These are phyloP conservation scores for Gallirallus australis DNA, from an alignment of 2,797 vertebrate genomes.

Conservation along the genomic window DNA sequence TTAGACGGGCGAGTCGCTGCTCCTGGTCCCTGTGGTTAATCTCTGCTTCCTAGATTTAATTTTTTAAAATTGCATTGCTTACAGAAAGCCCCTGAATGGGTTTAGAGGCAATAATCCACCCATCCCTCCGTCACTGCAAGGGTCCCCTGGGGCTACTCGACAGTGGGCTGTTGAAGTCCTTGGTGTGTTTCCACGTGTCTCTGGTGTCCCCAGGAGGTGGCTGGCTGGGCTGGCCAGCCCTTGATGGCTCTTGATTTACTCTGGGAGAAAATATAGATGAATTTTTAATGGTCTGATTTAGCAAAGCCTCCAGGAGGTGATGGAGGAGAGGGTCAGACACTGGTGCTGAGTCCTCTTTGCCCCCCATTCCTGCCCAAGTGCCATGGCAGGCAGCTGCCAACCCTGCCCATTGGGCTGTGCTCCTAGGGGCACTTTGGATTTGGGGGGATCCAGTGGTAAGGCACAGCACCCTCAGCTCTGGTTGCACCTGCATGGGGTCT, in stretches of 20 bases:
- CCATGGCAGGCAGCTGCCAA: neutral
- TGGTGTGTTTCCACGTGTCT: fast-evolving
- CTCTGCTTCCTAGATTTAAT: constrained; percentile 14
- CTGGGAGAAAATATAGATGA: neutral
- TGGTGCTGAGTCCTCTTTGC: neutral
- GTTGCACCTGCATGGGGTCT: neutral
- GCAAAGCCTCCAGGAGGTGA: neutral
- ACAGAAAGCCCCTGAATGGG: constrained; percentile 1
- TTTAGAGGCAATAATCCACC: constrained; percentile 46
- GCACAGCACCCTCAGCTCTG: neutral
- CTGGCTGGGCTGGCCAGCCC: neutral
- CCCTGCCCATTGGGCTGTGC: neutral
- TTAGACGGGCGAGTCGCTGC: neutral
- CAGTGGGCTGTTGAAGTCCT: neutral
- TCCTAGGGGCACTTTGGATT: neutral
- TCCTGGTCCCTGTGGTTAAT: constrained; percentile 12
- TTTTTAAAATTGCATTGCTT: constrained; percentile 3
- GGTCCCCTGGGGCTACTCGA: neutral
- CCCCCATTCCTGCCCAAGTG: neutral
- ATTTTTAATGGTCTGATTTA: constrained; percentile 30
- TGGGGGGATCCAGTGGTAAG: neutral
- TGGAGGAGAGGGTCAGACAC: neutral
- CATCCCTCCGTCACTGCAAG: neutral
- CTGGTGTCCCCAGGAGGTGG: constrained; percentile 11
- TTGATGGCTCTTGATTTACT: neutral